A percentile compares a stretch with the other conserved stretches of the same genome.
Evolutionary conservation across 2,888 invertebrate species (phyloP).

Genomic region (Acrobasis suavella): DNA sequence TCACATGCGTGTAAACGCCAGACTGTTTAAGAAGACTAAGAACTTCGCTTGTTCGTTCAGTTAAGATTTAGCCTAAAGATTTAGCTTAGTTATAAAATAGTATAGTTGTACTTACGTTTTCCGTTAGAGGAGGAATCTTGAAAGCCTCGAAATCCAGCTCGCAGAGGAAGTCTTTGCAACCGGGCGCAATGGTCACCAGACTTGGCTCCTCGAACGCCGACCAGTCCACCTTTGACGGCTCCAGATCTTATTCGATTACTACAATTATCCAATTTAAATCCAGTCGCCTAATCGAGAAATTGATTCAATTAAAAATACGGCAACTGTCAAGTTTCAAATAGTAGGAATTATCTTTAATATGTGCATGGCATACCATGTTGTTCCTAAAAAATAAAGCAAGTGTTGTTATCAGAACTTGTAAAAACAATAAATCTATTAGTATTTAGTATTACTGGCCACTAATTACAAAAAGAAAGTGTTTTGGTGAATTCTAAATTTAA

Average conservation of each 20-base stretch:
- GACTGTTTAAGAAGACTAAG: too few relatives aligned
- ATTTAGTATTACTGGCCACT: background rate
- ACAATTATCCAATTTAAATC: conserved; percentile 18
- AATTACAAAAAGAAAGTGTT: background rate
- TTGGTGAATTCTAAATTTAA: background rate
- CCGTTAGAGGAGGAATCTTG: conserved; percentile 74
- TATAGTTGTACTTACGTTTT: conserved; percentile 57
- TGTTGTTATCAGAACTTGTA: too few relatives aligned
- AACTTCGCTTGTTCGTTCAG: too few relatives aligned
- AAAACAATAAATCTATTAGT: too few relatives aligned
- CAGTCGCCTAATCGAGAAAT: conserved; percentile 4
- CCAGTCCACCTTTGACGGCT: conserved; percentile 39
- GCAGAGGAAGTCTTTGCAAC: conserved; percentile 56
- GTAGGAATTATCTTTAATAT: background rate
- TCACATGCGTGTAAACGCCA: too few relatives aligned
- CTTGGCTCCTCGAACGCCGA: conserved; percentile 19
- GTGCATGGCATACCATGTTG: too few relatives aligned
- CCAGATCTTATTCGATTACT: conserved; percentile 18
- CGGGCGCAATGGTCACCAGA: conserved; percentile 58
- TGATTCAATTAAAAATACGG: conserved; percentile 4
- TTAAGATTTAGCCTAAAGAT: too few relatives aligned
- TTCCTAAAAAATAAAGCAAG: too few relatives aligned
- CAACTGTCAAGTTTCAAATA: conserved; percentile 9
- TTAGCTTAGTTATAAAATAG: background rate
- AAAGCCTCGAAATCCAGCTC: conserved; percentile 61